Evolutionary conservation across 2,888 invertebrate genomes (phyloP).

Genomic region (Lymantria dispar): DNA sequence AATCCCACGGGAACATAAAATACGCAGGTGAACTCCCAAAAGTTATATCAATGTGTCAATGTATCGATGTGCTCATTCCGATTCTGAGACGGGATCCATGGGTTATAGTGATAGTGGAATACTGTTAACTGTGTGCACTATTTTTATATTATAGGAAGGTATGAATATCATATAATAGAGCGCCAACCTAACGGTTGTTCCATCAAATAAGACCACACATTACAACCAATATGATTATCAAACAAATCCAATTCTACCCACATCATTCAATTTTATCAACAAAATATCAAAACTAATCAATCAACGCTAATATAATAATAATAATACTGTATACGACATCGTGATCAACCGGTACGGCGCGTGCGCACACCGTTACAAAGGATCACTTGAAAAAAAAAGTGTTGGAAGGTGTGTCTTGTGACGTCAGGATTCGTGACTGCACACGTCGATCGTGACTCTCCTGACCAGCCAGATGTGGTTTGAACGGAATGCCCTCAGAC

Average conservation of each 20-base stretch:
- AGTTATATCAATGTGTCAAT: too few relatives aligned
- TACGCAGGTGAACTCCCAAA: too few relatives aligned
- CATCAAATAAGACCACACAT: constrained; percentile 10
- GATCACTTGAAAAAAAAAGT: constrained; percentile 32
- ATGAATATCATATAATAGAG: background rate
- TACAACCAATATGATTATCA: constrained; percentile 10
- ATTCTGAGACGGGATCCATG: too few relatives aligned
- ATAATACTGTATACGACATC: constrained; percentile 37
- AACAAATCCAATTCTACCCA: constrained; percentile 15
- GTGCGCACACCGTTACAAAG: constrained; percentile 43
- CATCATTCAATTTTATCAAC: constrained; percentile 35
- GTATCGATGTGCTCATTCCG: too few relatives aligned
- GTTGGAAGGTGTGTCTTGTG: constrained; percentile 42
- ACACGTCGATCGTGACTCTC: constrained; percentile 45
- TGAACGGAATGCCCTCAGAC: constrained; percentile 36
- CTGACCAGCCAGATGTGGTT: constrained; percentile 41
- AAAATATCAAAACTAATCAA: constrained; percentile 33
- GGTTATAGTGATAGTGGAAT: too few relatives aligned
- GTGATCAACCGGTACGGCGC: constrained; percentile 30
- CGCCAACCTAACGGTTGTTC: constrained; percentile 7
- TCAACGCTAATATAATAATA: constrained; percentile 37
- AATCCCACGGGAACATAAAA: too few relatives aligned
- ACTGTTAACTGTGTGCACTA: too few relatives aligned
- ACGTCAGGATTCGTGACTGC: constrained; percentile 52
- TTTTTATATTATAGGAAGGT: too few relatives aligned